phyloP scores from a whole-genome alignment of 2,797 vertebrate genomes.

The Sebastes variabilis region DNA sequence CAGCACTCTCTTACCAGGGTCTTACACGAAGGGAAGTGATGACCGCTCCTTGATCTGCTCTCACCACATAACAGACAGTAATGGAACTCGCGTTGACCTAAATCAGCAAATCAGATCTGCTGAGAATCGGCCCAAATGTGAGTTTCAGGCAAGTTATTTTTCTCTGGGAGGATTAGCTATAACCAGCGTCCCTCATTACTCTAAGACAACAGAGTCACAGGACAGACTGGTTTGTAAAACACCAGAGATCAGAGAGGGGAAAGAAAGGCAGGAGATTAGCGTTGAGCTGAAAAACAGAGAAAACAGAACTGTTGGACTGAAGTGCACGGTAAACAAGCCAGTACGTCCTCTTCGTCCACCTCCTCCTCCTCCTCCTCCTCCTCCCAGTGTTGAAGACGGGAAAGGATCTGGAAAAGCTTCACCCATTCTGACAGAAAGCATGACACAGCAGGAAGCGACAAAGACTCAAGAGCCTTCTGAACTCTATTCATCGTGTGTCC shows the following conservation, averaged over 20 bases:
- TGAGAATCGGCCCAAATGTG: not conserved
- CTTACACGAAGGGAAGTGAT: slow-evolving; percentile 45
- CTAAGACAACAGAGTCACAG: slow-evolving; percentile 33
- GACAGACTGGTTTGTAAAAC: slow-evolving; percentile 37
- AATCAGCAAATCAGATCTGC: not conserved
- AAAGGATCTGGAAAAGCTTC: not conserved
- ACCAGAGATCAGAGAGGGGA: not conserved
- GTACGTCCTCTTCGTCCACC: not conserved
- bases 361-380: not conserved
- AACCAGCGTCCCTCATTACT: slow-evolving; percentile 49
- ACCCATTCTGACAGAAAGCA: not conserved
- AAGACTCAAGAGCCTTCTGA: not conserved
- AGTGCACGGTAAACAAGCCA: not conserved
- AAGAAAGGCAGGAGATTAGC: not conserved
- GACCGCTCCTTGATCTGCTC: slow-evolving; percentile 51
- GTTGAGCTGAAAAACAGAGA: not conserved
- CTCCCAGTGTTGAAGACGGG: not conserved
- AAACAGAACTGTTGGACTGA: not conserved
- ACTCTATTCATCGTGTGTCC: not conserved
- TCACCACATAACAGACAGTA: slow-evolving; percentile 36
- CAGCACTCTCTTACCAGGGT: slow-evolving; percentile 55
- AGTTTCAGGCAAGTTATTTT: slow-evolving; percentile 6
- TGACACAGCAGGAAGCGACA: not conserved
- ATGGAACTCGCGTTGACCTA: not conserved
- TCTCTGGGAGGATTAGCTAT: slow-evolving; percentile 47